Evolutionary conservation across 2,113 vertebrate genomes (phyloP).

Genomic region (Nothoprocta perdicaria): DNA sequence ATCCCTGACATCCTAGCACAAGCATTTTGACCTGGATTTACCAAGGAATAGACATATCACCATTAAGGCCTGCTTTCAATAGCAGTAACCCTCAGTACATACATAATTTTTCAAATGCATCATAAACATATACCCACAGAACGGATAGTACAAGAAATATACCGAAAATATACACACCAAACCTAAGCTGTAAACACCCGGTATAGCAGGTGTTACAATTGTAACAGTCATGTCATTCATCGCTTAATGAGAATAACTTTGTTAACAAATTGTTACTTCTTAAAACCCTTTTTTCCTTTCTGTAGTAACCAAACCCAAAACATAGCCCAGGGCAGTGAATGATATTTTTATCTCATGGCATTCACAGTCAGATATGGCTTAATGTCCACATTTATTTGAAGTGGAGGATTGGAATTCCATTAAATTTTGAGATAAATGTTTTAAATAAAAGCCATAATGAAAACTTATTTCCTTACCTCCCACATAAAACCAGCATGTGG

Average conservation of each 20-base stretch:
- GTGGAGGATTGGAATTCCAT: constrained; percentile 5
- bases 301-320: neutral
- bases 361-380: constrained; percentile 24
- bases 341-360: neutral
- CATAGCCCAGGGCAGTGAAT: neutral
- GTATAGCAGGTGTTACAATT: neutral
- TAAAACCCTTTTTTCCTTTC: neutral
- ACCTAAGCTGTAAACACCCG: neutral
- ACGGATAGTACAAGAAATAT: neutral
- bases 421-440: constrained; percentile 32
- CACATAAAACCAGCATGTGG: rapidly evolving
- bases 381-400: constrained; percentile 49
- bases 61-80: neutral
- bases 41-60: neutral
- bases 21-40: neutral
- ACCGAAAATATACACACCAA: neutral
- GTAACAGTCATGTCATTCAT: neutral
- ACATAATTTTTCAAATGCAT: neutral
- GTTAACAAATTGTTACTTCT: neutral
- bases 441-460: constrained; percentile 10
- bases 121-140: neutral
- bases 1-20: neutral
- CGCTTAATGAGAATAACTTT: neutral
- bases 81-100: neutral
- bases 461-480: neutral